phyloP scores from a whole-genome alignment of 2,888 invertebrate genomes.

The Neocrepidodera transversa region DNA sequence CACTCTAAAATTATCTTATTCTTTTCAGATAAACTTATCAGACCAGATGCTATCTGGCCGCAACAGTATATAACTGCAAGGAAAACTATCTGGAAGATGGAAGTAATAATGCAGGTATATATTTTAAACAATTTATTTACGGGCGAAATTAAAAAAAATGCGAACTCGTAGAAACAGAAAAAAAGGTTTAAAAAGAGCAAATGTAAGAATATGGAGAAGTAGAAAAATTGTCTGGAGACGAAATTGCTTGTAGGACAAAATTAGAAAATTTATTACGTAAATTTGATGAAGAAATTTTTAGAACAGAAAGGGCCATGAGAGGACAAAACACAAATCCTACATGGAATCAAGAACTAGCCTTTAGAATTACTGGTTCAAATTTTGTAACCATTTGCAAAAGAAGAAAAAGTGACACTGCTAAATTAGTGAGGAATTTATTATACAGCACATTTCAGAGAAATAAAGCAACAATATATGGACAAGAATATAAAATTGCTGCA shows the following conservation, averaged over 20 bases:
- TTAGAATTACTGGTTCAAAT: neutral
- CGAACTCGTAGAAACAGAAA: neutral
- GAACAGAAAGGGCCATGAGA: neutral
- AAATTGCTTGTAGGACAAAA: neutral
- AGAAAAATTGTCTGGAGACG: neutral
- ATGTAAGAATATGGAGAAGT: neutral
- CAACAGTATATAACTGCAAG: no score
- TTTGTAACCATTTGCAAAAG: neutral
- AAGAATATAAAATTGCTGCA: no score
- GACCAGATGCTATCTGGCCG: no score
- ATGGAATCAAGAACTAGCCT: neutral
- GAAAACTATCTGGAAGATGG: no score
- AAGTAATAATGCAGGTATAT: no score
- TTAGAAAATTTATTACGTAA: neutral
- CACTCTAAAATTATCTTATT: no score
- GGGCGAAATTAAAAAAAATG: no score
- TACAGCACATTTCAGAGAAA: neutral
- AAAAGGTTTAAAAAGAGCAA: neutral
- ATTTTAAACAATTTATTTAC: no score
- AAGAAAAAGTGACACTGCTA: neutral
- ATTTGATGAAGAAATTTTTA: conserved; percentile 11
- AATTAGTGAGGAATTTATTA: neutral
- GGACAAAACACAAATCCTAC: neutral
- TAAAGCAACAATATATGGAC: neutral
- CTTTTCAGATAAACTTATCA: no score